Percentiles rank a stretch among this genome's conserved stretches.
Conservation (phyloP, 2,888 invertebrate genomes). For the Agriopis leucophaearia region DNA sequence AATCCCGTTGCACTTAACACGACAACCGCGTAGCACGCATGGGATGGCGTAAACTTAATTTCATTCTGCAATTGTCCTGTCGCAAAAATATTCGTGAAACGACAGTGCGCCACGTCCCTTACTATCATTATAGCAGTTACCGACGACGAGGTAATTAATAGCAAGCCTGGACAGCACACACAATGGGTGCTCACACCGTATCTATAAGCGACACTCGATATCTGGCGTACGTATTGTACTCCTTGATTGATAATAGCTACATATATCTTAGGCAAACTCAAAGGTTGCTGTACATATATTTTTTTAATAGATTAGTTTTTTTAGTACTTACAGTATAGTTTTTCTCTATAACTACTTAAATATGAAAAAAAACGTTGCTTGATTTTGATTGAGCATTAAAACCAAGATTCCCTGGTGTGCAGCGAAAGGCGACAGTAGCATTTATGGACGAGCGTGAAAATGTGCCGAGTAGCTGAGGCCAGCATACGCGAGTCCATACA, state of each 20-base stretch:
- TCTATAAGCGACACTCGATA: conserved; percentile 5
- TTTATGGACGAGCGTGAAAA: too few species aligned
- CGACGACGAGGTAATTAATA: conserved; percentile 20
- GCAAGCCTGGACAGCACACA: conserved; percentile 13
- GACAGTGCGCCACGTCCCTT: background rate
- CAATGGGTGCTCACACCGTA: conserved; percentile 33
- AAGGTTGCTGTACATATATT: background rate
- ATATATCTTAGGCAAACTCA: background rate
- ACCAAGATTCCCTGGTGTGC: too few species aligned
- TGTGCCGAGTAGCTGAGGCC: too few species aligned
- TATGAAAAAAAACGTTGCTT: too few species aligned
- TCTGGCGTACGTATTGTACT: conserved; percentile 18
- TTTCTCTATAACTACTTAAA: too few species aligned
- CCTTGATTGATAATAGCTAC: conserved; percentile 13
- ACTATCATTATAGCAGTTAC: conserved; percentile 10
- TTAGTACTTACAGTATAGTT: too few species aligned
- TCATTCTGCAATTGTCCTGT: background rate
- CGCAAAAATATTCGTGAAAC: background rate
- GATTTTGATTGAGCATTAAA: too few species aligned
- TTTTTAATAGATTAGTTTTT: too few species aligned
- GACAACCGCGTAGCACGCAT: too few species aligned
- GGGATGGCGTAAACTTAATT: background rate
- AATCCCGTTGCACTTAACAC: too few species aligned
- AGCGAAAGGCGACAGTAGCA: too few species aligned
- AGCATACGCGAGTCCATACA: too few species aligned